These are phyloP conservation scores for Seriola quinqueradiata DNA, from an alignment of 2,113 vertebrate species.

Conservation along the genomic window DNA sequence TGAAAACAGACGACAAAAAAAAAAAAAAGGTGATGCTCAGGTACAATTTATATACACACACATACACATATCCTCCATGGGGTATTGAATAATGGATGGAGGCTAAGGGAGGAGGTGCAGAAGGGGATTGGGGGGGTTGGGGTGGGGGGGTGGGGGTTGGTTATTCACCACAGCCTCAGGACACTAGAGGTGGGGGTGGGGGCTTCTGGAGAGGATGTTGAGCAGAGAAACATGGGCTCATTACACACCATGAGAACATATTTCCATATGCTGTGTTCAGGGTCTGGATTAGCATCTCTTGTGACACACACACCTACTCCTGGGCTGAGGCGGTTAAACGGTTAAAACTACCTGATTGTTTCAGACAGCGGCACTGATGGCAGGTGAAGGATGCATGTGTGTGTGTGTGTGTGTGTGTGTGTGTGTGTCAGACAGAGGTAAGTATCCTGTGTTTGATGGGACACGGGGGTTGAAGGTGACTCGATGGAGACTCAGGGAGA, in stretches of 20 bases:
- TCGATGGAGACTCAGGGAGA: slow-evolving; percentile 4
- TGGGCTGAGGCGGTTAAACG: neutral
- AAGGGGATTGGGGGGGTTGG: neutral
- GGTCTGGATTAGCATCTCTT: neutral
- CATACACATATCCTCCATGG: slow-evolving; percentile 13
- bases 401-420: neutral
- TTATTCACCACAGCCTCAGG: slow-evolving; percentile 50
- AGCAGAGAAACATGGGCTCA: slow-evolving; percentile 22
- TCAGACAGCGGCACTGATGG: neutral
- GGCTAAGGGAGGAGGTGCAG: slow-evolving; percentile 28
- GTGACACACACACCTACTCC: neutral
- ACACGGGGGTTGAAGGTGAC: slow-evolving; percentile 26
- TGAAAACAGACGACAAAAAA: neutral
- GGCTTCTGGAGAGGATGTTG: slow-evolving; percentile 3
- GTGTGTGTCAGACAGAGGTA: slow-evolving; percentile 1
- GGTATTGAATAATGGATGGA: slow-evolving; percentile 77
- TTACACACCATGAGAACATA: slow-evolving; percentile 45
- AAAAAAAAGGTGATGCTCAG: slow-evolving; percentile 13
- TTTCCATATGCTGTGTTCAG: slow-evolving; percentile 44
- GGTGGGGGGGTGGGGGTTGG: slow-evolving; percentile 1
- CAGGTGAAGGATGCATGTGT: slow-evolving; percentile 12
- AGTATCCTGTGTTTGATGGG: neutral
- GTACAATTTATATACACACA: slow-evolving; percentile 9
- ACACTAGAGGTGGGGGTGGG: slow-evolving; percentile 45
- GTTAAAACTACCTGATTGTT: slow-evolving; percentile 8